Conservation (phyloP, 2,797 vertebrate species). For the Valencia hispanica region DNA sequence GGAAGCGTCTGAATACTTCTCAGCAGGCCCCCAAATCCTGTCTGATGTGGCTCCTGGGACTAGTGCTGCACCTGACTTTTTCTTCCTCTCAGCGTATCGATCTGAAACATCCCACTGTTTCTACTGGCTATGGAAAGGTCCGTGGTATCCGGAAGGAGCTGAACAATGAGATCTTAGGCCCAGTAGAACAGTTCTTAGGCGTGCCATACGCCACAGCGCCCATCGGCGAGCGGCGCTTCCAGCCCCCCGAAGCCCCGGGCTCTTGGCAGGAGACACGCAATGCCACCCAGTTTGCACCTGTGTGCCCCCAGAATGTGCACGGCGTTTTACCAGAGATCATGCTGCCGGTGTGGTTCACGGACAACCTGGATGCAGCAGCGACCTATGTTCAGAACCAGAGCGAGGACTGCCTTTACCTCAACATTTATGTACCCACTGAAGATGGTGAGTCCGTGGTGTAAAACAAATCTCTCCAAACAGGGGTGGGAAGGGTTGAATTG, state of each 20-base stretch:
- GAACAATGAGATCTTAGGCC: slow-evolving; percentile 92
- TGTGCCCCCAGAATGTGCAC: slow-evolving; percentile 93
- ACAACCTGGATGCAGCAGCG: slow-evolving; percentile 91
- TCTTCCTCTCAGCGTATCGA: slow-evolving; percentile 82
- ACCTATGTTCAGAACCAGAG: slow-evolving; percentile 94
- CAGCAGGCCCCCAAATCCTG: slow-evolving; percentile 72
- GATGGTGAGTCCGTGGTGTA: slow-evolving; percentile 70
- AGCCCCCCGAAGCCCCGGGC: slow-evolving; percentile 91
- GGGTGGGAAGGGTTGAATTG: neutral
- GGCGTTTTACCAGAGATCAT: slow-evolving; percentile 93
- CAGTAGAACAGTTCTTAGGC: slow-evolving; percentile 90
- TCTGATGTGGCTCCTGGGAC: slow-evolving; percentile 80
- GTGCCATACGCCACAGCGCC: slow-evolving; percentile 92
- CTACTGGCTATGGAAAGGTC: slow-evolving; percentile 82
- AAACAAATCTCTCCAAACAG: slow-evolving; percentile 1
- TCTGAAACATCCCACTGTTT: slow-evolving; percentile 81
- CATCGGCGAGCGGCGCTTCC: slow-evolving; percentile 89
- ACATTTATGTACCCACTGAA: slow-evolving; percentile 86
- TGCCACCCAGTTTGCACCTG: slow-evolving; percentile 89
- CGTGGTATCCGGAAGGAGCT: slow-evolving; percentile 86
- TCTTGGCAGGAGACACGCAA: slow-evolving; percentile 93
- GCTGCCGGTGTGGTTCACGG: slow-evolving; percentile 95
- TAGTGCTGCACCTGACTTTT: slow-evolving; percentile 78
- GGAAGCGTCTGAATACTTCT: slow-evolving; percentile 59
- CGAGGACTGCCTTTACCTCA: slow-evolving; percentile 95